These are phyloP conservation scores for Linyphia triangularis DNA, from an alignment of 2,888 invertebrate genomes.

Conservation along the genomic window DNA sequence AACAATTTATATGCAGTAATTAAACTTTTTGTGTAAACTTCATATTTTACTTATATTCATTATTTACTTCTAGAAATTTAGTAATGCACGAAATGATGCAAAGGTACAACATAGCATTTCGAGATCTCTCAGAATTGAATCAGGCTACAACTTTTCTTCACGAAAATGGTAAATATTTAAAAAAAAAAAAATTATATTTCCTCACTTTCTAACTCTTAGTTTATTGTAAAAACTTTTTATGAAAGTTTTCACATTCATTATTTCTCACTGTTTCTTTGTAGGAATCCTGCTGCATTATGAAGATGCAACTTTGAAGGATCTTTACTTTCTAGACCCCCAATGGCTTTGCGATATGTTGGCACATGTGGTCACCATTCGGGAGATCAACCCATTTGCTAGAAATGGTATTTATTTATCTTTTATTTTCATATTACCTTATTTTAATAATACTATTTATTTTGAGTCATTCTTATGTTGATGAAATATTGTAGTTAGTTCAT, in stretches of 20 bases:
- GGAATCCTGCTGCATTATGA: conserved; percentile 95
- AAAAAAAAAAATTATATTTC: conserved; percentile 23
- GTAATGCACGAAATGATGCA: conserved; percentile 84
- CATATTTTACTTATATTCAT: background rate
- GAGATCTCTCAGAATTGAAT: conserved; percentile 85
- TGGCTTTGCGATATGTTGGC: conserved; percentile 99
- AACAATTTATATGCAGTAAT: too few species aligned
- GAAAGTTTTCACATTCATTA: too few species aligned
- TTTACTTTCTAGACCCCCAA: conserved; percentile 98
- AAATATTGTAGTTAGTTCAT: too few species aligned
- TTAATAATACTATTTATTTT: too few species aligned
- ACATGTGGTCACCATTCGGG: conserved; percentile 97
- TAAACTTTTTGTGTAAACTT: too few species aligned
- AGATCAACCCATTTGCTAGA: conserved; percentile 96
- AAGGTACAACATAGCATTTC: conserved; percentile 86
- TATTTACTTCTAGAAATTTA: conserved; percentile 79
- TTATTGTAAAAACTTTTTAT: background rate
- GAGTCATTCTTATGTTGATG: background rate
- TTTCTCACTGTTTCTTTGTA: conserved; percentile 79
- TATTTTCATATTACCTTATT: too few species aligned
- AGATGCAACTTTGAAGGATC: conserved; percentile 94
- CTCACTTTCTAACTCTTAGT: background rate
- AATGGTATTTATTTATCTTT: conserved; percentile 83
- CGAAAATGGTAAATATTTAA: conserved; percentile 97
- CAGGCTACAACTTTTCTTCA: conserved; percentile 98